Evolutionary conservation across 2,888 invertebrate species (phyloP).

Genomic region (Eupsilia transversa): DNA sequence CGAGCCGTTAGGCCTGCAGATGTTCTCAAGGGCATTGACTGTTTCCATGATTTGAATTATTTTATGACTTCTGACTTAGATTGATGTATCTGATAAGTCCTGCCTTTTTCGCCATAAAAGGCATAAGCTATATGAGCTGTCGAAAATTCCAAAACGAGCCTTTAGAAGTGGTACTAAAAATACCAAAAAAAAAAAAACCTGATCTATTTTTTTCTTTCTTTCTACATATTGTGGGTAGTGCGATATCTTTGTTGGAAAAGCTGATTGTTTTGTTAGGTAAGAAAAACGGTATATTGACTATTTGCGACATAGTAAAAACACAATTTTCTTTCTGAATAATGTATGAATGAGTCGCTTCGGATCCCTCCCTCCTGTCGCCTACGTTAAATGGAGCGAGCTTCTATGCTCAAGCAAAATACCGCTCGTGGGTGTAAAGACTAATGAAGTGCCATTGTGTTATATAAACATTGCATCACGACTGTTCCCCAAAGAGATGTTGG

Average conservation of each 20-base stretch:
- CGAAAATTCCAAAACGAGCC: not conserved
- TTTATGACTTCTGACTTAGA: not conserved
- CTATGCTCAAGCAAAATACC: conserved; percentile 11
- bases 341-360: conserved; percentile 21
- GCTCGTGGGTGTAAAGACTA: conserved; percentile 23
- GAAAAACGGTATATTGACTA: not conserved
- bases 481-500: not conserved
- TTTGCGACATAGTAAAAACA: conserved; percentile 3
- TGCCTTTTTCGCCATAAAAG: not conserved
- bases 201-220: too few relatives aligned
- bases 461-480: conserved; percentile 2
- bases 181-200: too few relatives aligned
- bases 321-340: conserved; percentile 44
- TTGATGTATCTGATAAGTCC: not conserved
- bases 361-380: conserved; percentile 18
- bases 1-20: not conserved
- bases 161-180: not conserved
- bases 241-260: not conserved
- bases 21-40: not conserved
- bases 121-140: not conserved
- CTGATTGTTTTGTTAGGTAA: not conserved
- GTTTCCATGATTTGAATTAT: not conserved
- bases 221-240: not conserved
- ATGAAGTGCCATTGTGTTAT: conserved; percentile 33
- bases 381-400: conserved; percentile 15